Evolutionary conservation across 2,113 vertebrate species (phyloP), one percentile per base, ranked within the genome.

Genomic region (Cacatua alba): DNA sequence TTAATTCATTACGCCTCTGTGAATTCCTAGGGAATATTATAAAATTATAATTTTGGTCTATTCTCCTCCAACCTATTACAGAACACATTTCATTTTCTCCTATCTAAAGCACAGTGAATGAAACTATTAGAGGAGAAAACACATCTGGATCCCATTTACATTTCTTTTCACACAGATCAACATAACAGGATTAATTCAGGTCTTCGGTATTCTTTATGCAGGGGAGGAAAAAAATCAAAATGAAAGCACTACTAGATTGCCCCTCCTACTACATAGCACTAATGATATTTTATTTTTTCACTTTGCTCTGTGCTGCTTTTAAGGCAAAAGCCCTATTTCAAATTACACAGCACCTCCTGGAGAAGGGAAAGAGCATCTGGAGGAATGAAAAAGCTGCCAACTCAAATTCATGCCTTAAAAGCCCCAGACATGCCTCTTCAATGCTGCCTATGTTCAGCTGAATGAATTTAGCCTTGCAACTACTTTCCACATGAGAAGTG

Each of bases 21-120:
- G 93, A 97, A 96, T 96, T 95, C 94, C 93, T 63, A 94, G 86
- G 95, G 95, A 97, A 96, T 97, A 97, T 77, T 92, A 94, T 92
- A 95, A 96, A 95, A 97, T 97, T 94, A 95, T 92, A 87, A 96
- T 96, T 96, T 95, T 95, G 62, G 81, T 95, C 93, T 94, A 92
- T 97, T 96, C 93, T 97, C 75, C 95, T 92, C 84, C 77, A 96
- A 84, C 90, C 86, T 91, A 87, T 94, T 97, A 95, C 2, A 8
- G 91, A 94, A 94, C 55, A 90, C 82, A 93, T 95, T 92, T 86
- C 63, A 94, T 90, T 93, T 97, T 95, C 81, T 81, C 52, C 8
- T 89, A 94, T 93, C 84, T 89, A 94, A 92, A 97, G 75, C 59
- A 80, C 7, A 94, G 93, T 86, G 94, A 94, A 94, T 88, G 82